Conservation (phyloP, 2,113 vertebrate species). For the Cnemophilus loriae region DNA sequence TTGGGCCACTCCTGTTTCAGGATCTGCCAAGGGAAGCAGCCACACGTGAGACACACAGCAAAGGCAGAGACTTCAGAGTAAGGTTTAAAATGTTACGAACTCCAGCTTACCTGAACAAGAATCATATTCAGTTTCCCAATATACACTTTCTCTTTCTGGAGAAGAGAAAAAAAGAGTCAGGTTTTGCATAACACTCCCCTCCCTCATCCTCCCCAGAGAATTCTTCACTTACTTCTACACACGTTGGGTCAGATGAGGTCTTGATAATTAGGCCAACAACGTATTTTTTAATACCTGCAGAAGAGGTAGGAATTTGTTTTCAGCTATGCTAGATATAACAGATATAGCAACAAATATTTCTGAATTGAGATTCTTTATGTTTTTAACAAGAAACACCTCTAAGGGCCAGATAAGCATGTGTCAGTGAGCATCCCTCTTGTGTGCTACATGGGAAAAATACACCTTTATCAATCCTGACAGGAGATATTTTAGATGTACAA, state of each 20-base stretch:
- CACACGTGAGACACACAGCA: neutral
- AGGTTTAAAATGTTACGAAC: neutral
- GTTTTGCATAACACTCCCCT: neutral
- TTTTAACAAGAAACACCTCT: neutral
- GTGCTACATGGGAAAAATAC: neutral
- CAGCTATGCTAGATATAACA: neutral
- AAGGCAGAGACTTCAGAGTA: fast-evolving
- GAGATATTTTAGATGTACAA: neutral
- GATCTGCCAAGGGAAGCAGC: slow-evolving; percentile 75
- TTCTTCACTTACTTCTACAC: slow-evolving; percentile 85
- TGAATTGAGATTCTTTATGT: neutral
- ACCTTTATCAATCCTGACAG: neutral
- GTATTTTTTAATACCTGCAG: slow-evolving; percentile 94
- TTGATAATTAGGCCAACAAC: slow-evolving; percentile 97
- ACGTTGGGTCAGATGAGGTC: slow-evolving; percentile 90
- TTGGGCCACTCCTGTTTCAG: slow-evolving; percentile 99
- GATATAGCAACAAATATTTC: neutral
- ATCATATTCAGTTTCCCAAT: slow-evolving; percentile 98
- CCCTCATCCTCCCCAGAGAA: neutral
- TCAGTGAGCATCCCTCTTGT: neutral
- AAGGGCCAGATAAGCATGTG: neutral
- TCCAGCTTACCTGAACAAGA: slow-evolving; percentile 87
- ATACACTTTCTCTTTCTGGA: slow-evolving; percentile 94
- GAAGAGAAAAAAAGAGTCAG: neutral
- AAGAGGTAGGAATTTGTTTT: slow-evolving; percentile 22